Evolutionary conservation across 2,797 vertebrate genomes (phyloP).

Genomic region (Pogoniulus pusillus): DNA sequence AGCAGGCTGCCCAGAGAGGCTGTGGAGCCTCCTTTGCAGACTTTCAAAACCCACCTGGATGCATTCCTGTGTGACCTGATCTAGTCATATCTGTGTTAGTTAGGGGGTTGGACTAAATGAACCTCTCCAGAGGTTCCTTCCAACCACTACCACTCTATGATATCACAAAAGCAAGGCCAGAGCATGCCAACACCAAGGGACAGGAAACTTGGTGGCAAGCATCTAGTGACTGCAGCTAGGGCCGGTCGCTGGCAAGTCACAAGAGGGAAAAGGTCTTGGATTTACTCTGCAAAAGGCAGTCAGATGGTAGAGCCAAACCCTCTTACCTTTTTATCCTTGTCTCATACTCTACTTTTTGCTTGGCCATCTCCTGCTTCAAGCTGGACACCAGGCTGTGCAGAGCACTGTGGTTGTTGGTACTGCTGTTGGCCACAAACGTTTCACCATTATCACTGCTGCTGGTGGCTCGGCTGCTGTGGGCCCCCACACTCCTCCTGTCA

Average conservation of each 20-base stretch:
- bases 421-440: constrained; percentile 77
- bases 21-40: no score
- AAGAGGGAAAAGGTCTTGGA: neutral
- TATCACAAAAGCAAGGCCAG: neutral
- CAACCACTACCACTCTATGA: no score
- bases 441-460: constrained; percentile 92
- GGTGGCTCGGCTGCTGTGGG: constrained; percentile 84
- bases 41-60: no score
- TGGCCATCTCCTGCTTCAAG: constrained; percentile 96
- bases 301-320: rapidly evolving
- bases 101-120: no score
- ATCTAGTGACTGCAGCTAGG: neutral
- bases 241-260: neutral
- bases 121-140: no score
- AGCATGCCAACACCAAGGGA: neutral
- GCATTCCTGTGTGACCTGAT: no score
- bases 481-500: constrained; percentile 77
- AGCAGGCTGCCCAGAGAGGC: no score
- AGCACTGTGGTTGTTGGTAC: constrained; percentile 87
- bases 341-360: constrained; percentile 95
- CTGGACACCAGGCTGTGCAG: constrained; percentile 95
- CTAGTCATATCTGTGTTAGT: no score
- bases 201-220: neutral
- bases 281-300: neutral
- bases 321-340: constrained; percentile 92